Base-by-base conservation (phyloP, 1,140 invertebrate species). In the Bombus difficillimus region DNA sequence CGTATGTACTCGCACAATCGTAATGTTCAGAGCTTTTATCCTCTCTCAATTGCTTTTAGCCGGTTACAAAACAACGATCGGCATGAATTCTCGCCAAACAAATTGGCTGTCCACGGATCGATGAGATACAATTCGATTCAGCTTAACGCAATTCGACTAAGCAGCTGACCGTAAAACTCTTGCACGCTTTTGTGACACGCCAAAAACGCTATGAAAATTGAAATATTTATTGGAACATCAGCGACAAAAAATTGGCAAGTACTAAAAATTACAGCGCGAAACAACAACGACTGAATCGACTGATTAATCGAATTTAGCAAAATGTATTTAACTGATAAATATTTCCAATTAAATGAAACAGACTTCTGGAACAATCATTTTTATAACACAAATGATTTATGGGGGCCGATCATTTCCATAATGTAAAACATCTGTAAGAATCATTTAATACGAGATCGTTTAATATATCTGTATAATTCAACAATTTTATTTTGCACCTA, bases 41-140 rank as follows among this genome's bases (percentile, higher is more conserved):
- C 47, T n/a, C 73, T 47, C n/a, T 32, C 71, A 47, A 73, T 73
- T 73, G 71, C 41, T 73, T 73, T 73, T 73, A 73, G 34, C 32
- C 53, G 53, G 53, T 76, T 76, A 59, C 74, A 59, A 75, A 76
- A 76, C 47, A 39, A 76, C 53, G 69, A 43, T 41, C 25, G 69
- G 28, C 28, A 13, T 28, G 32, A 59, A 76, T 76, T 73, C 71
- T 22, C 71, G 41, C 28, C 47, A 34, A 76, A 53, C 74, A n/a
- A 59, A 59, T 76, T 59, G 71, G 39, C n/a, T 43, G 41, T 47
- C n/a, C 71, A 41, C 71, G n/a, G n/a, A 73, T 73, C 69, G 39
- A 72, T 41, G 68, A 71, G 37, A 72, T 8, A 28, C 69, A n/a
- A n/a, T 72, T 41, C 69, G 69, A 72, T 72, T 72, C 69, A 10